These are phyloP conservation scores for Drosophila fuyamai DNA, from an alignment of 1,140 invertebrate species.

Conservation along the genomic window DNA sequence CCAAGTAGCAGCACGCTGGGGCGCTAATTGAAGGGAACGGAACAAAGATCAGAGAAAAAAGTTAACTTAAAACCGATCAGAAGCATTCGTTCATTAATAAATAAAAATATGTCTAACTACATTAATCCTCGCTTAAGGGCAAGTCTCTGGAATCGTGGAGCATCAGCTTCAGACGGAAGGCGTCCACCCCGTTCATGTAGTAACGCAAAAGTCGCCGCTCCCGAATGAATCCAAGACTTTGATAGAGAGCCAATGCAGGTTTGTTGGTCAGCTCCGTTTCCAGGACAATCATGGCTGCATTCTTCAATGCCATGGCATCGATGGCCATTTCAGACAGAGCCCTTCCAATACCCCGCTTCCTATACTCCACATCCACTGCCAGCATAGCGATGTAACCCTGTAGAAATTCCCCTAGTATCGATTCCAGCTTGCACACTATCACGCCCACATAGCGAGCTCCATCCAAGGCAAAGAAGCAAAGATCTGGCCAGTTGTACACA, in stretches of 20 bases:
- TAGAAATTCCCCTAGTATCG: constrained; percentile 87
- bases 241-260: constrained; percentile 96
- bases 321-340: constrained; percentile 90
- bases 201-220: constrained; percentile 98
- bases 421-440: constrained; percentile 98
- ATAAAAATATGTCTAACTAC: background rate
- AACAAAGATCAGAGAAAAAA: constrained; percentile 1
- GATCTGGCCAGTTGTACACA: constrained; percentile 99
- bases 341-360: constrained; percentile 95
- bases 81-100: constrained; percentile 9
- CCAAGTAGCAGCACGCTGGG: constrained; percentile 58
- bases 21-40: constrained; percentile 56
- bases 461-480: constrained; percentile 97
- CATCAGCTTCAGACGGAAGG: constrained; percentile 97
- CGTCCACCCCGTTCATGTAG: constrained; percentile 99
- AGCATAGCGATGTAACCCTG: constrained; percentile 99
- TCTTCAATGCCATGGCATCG: constrained; percentile 94
- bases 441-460: constrained; percentile 95
- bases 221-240: constrained; percentile 98
- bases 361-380: constrained; percentile 96
- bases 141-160: constrained; percentile 88
- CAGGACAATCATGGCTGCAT: constrained; percentile 97
- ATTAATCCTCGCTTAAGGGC: constrained; percentile 4
- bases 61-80: constrained; percentile 8
- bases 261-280: constrained; percentile 99